Percentiles rank a stretch among this genome's conserved stretches.
These are phyloP conservation scores for Leptinotarsa tumamoca DNA, from an alignment of 2,888 invertebrate genomes.

Conservation along the genomic window DNA sequence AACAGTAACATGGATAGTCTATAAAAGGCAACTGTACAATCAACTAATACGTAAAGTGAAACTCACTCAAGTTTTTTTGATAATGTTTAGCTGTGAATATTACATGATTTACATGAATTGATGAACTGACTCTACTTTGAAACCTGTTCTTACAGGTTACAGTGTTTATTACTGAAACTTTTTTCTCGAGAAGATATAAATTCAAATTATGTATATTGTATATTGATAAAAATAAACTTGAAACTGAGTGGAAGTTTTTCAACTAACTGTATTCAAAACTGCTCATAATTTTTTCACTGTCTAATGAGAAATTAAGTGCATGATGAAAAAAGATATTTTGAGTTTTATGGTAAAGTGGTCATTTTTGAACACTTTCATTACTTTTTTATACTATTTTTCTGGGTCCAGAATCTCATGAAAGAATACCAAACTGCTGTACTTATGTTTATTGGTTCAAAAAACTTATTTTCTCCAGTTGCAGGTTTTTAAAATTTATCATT, in stretches of 20 bases:
- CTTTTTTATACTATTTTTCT: neutral
- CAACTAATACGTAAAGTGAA: constrained; percentile 43
- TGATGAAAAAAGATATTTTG: too few relatives aligned
- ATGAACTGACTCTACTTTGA: neutral
- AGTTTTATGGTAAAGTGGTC: neutral
- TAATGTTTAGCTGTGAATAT: constrained; percentile 6
- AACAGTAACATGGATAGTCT: constrained; percentile 11
- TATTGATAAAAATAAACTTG: neutral
- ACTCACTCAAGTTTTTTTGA: constrained; percentile 8
- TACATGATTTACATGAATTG: neutral
- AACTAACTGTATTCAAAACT: neutral
- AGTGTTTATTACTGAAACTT: neutral
- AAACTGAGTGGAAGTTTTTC: neutral
- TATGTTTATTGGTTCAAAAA: too few relatives aligned
- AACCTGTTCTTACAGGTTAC: neutral
- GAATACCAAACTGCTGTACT: too few relatives aligned
- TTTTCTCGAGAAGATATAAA: neutral
- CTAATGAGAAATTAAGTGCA: too few relatives aligned
- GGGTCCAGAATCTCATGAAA: neutral
- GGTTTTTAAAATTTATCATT: too few relatives aligned
- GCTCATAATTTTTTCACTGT: too few relatives aligned
- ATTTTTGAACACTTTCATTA: neutral
- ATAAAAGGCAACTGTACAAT: constrained; percentile 43
- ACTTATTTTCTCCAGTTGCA: too few relatives aligned
- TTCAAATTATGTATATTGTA: neutral